Conservation (phyloP, 2,888 invertebrate species). For the Cordilura impudica region DNA sequence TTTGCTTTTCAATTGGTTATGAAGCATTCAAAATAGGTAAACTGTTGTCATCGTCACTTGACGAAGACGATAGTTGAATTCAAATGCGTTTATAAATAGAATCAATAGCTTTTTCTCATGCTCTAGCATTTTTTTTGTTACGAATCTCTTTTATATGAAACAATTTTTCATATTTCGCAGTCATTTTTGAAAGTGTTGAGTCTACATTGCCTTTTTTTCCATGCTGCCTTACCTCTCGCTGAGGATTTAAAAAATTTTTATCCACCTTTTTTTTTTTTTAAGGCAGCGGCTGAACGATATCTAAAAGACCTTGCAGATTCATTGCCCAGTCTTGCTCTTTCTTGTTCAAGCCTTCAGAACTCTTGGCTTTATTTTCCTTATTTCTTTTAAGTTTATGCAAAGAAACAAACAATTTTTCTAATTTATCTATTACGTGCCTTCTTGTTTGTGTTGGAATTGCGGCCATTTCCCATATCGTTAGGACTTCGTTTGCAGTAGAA, state of each 20-base stretch:
- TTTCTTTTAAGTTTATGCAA: background rate
- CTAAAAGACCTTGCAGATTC: background rate
- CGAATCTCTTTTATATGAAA: background rate
- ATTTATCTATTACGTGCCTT: background rate
- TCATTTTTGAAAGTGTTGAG: slow-evolving; percentile 16
- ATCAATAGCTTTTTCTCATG: background rate
- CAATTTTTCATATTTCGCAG: background rate
- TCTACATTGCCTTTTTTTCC: slow-evolving; percentile 4
- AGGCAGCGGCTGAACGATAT: background rate
- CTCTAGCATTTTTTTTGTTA: background rate
- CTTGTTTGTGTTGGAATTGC: slow-evolving; percentile 6
- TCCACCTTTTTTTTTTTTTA: slow-evolving; percentile 4
- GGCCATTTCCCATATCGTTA: slow-evolving; percentile 4
- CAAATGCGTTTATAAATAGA: background rate
- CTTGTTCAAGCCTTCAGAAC: background rate
- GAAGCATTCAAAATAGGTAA: slow-evolving; percentile 8
- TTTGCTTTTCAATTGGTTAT: background rate
- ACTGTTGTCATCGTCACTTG: background rate
- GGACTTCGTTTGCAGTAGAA: slow-evolving; percentile 6
- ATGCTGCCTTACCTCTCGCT: background rate
- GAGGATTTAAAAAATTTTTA: background rate
- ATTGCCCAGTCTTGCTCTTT: slow-evolving; percentile 2
- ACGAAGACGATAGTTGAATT: background rate
- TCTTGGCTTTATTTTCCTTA: slow-evolving; percentile 2
- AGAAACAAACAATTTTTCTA: background rate